Evolutionary conservation across 92 coral and sea anemone species (phyloP), one percentile per base, ranked within the genome.

Genomic region (Parazoanthus swiftii): DNA sequence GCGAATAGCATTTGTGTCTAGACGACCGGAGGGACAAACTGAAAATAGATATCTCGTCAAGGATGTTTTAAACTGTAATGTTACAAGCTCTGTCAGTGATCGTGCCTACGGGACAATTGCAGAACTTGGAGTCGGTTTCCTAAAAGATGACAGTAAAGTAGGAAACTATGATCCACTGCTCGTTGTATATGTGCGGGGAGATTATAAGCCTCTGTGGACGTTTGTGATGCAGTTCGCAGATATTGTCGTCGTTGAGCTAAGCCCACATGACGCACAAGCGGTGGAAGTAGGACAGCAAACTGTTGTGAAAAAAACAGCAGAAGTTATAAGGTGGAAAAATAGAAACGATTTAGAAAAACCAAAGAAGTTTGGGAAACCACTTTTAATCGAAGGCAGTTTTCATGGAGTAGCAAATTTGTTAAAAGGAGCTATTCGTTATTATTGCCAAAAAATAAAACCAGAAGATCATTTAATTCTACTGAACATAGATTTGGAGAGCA

Each of bases 81-180:
- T 75, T 14, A 37, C 79, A 75, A 75, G 79, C 48, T 75, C 79
- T 36, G 79, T 75, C 10, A 38, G 48, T 37, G 23, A 75, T 23
- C 16, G 16, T 36, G 48, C 79, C 25, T 18, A 14, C 51, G 79
- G 79, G 48, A 75, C 79, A 37, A 75, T 75, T 26, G 79, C 79
- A 36, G 79, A 75, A 75, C 79, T 75, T 38, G 79, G 79, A 36
- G 54, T 75, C 79, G 79, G 79, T 4, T 75, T 75, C 29, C 79
- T 75, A 36, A 75, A 75, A 75, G 25, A 75, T 39, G 79, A 75
- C 10, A 75, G n/a, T 25, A 37, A 75, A 75, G 25, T 1, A 8
- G 79, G 50, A 13, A 35, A 37, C 50, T 75, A 6, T 37, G 79
- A 75, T 37, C 54, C 54, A 39, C 39, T 8, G 48, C 79, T 75